phyloP scores from a whole-genome alignment of 2,888 invertebrate species.

The Polyommatus iphigenia region DNA sequence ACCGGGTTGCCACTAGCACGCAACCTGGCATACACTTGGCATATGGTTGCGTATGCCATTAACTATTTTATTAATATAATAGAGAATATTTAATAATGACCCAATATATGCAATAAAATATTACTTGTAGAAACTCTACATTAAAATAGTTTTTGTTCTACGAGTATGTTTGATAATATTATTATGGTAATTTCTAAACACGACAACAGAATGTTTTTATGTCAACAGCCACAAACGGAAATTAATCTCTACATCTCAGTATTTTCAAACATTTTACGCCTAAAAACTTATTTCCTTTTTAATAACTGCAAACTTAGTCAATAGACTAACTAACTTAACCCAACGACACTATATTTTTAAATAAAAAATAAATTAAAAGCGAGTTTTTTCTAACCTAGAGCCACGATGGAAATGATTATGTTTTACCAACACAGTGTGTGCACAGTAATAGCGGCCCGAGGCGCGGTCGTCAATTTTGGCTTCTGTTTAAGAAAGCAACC shows the following conservation, averaged over 20 bases:
- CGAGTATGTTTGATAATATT: no score
- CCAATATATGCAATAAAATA: not conserved
- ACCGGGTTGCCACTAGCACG: conserved; percentile 51
- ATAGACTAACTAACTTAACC: not conserved
- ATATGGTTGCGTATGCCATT: not conserved
- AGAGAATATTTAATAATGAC: not conserved
- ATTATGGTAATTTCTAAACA: no score
- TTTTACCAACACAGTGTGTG: conserved; percentile 53
- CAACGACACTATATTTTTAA: not conserved
- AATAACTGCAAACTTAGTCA: not conserved
- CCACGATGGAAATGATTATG: conserved; percentile 47
- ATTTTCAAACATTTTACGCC: not conserved
- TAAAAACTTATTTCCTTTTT: not conserved
- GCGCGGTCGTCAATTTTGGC: conserved; percentile 72
- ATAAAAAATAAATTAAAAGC: not conserved
- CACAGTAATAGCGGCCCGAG: conserved; percentile 59
- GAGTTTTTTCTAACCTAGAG: not conserved
- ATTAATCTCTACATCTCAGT: not conserved
- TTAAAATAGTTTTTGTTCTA: no score
- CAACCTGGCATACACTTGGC: conserved; percentile 22
- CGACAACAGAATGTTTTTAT: no score
- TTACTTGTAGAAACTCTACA: not conserved
- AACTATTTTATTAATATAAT: conserved; percentile 8
- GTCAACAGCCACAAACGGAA: no score
- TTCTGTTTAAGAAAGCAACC: conserved; percentile 73